These are phyloP conservation scores for Rapana venosa DNA, from an alignment of 2,888 invertebrate species.

Conservation along the genomic window DNA sequence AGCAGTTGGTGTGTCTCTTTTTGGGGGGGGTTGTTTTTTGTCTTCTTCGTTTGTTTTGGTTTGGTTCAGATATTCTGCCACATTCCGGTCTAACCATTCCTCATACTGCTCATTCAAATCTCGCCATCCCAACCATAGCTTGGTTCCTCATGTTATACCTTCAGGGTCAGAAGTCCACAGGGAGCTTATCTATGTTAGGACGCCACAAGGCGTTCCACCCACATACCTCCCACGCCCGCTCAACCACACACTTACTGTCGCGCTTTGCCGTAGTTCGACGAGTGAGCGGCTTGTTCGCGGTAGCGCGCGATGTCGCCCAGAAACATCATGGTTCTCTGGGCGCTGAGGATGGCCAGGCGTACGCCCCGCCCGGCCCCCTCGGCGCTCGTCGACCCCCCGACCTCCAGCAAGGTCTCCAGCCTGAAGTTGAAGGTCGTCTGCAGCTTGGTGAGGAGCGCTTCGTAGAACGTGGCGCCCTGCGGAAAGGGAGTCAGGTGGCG, in stretches of 20 bases:
- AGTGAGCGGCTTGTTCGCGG: slow-evolving; percentile 89
- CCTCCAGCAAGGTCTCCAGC: slow-evolving; percentile 78
- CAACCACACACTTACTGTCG: slow-evolving; percentile 80
- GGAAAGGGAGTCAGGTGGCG: too few species aligned
- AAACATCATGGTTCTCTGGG: slow-evolving; percentile 92
- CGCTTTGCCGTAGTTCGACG: slow-evolving; percentile 88
- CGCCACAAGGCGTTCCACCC: background rate
- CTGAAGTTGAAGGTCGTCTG: slow-evolving; percentile 88
- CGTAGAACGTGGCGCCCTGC: slow-evolving; percentile 83
- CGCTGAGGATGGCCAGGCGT: slow-evolving; percentile 89
- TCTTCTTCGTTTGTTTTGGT: too few species aligned
- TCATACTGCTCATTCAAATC: too few species aligned
- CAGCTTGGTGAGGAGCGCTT: slow-evolving; percentile 85
- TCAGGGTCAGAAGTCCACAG: too few species aligned
- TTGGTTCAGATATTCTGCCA: too few species aligned
- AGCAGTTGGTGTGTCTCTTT: too few species aligned
- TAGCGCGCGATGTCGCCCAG: slow-evolving; percentile 96
- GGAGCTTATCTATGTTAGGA: too few species aligned
- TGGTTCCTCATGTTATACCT: too few species aligned
- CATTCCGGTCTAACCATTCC: too few species aligned
- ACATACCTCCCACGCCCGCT: background rate
- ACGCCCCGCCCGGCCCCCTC: slow-evolving; percentile 81
- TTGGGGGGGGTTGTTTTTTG: too few species aligned
- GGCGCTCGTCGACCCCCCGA: slow-evolving; percentile 68
- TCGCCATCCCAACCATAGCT: too few species aligned